These are phyloP conservation scores for Brotula barbata DNA, from an alignment of 2,797 vertebrate species.

Conservation along the genomic window DNA sequence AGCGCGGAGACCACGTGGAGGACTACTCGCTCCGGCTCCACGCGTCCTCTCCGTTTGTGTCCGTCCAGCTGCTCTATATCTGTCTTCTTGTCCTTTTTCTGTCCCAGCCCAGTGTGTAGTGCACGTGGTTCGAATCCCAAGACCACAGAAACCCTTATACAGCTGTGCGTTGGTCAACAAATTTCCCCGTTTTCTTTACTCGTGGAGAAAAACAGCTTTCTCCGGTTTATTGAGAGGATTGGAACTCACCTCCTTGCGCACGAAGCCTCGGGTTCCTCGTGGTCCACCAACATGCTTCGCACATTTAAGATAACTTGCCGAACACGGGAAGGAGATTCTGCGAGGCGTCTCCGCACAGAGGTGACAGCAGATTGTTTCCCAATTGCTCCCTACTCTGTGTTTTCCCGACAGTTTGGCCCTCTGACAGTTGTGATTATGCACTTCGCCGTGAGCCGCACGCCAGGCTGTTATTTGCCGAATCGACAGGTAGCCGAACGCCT, in stretches of 20 bases:
- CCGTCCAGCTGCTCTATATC: constrained; percentile 7
- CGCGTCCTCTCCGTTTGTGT: background rate
- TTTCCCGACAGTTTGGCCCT: constrained; percentile 30
- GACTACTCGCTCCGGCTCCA: constrained; percentile 1
- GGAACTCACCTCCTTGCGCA: background rate
- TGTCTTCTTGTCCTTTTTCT: constrained; percentile 23
- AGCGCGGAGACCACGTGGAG: background rate
- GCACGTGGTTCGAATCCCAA: constrained; percentile 19
- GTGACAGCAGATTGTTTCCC: constrained; percentile 24
- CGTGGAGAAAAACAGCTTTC: background rate
- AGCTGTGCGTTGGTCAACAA: constrained; percentile 22
- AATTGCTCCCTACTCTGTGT: constrained; percentile 45
- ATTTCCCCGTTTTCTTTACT: too few species aligned
- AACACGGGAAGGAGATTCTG: constrained; percentile 9
- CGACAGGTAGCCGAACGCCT: constrained; percentile 31
- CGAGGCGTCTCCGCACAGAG: constrained; percentile 9
- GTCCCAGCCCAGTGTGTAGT: constrained; percentile 18
- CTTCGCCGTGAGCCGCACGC: constrained; percentile 31
- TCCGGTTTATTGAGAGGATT: background rate
- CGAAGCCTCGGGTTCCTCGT: background rate
- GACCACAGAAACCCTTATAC: constrained; percentile 32
- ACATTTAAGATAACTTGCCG: constrained; percentile 5
- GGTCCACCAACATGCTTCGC: constrained; percentile 18
- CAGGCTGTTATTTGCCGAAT: constrained; percentile 40
- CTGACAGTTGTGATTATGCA: constrained; percentile 42